A percentile compares a stretch with the other conserved stretches of the same genome.
Conservation (phyloP, 2,113 vertebrate species). For the Osmerus mordax region DNA sequence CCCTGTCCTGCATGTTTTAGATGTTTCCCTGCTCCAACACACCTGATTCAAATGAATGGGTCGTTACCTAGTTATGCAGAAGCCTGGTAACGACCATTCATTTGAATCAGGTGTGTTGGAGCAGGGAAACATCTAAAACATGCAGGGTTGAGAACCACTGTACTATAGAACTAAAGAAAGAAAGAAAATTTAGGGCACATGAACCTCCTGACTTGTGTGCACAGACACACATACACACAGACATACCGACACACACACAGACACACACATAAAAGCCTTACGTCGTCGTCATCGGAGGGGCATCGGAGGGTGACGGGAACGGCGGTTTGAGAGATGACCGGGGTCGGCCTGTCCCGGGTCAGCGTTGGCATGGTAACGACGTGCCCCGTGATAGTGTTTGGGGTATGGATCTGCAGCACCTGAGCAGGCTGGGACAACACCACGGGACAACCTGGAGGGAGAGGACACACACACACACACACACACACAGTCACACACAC, state of each 20-base stretch:
- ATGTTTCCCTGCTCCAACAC: no score
- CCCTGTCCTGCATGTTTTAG: no score
- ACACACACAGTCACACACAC: not conserved
- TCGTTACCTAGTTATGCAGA: no score
- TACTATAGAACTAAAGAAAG: no score
- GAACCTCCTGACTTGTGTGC: no score
- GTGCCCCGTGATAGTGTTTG: slow-evolving; percentile 68
- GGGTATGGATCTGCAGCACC: slow-evolving; percentile 81
- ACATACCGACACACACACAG: not conserved
- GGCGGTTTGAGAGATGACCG: slow-evolving; percentile 52
- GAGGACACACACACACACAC: slow-evolving; percentile 29
- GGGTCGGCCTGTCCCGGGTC: slow-evolving; percentile 60
- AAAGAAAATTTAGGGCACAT: no score
- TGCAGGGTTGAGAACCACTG: no score
- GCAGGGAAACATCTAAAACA: no score
- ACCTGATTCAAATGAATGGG: no score
- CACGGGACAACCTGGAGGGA: slow-evolving; percentile 71
- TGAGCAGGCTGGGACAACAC: slow-evolving; percentile 77
- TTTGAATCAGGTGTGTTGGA: no score
- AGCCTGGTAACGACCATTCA: no score
- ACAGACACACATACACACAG: no score
- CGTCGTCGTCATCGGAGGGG: slow-evolving; percentile 65
- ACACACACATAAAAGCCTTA: slow-evolving; percentile 54
- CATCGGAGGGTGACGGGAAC: slow-evolving; percentile 48
- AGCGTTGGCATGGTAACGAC: slow-evolving; percentile 69